Evolutionary conservation across 2,797 vertebrate genomes (phyloP).

Genomic region (Oreortyx pictus): DNA sequence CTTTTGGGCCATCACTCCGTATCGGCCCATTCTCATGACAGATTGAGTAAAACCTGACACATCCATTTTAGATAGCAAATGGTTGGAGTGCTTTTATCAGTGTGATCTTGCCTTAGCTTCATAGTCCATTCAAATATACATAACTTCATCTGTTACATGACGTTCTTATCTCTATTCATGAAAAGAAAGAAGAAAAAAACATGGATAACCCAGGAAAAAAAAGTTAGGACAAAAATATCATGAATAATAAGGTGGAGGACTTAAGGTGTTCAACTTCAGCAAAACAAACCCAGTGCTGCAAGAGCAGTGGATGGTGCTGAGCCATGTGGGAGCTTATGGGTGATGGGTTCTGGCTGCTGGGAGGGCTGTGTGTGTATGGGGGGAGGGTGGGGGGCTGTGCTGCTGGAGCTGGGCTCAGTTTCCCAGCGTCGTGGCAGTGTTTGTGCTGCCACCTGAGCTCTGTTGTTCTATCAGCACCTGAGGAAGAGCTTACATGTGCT

Average conservation of each 20-base stretch:
- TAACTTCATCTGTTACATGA: neutral
- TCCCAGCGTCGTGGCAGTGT: neutral
- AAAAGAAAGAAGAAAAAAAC: neutral
- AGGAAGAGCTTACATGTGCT: neutral
- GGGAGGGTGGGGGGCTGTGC: neutral
- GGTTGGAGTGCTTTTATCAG: neutral
- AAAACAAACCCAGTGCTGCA: neutral
- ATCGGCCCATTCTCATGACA: neutral
- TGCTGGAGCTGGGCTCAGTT: neutral
- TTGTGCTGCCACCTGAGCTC: neutral
- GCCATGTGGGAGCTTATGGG: accelerated
- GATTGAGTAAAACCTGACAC: neutral
- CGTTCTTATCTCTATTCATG: neutral
- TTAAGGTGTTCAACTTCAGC: neutral
- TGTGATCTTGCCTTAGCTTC: neutral
- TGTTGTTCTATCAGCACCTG: neutral
- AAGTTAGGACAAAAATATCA: neutral
- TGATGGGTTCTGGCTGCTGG: accelerated
- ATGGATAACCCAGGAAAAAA: neutral
- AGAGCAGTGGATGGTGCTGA: accelerated
- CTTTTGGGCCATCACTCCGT: neutral
- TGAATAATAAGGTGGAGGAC: neutral
- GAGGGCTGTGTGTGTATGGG: neutral
- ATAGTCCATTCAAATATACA: neutral
- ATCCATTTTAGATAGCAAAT: neutral